Conservation (phyloP, 2,113 vertebrate genomes). For the Strix uralensis region DNA sequence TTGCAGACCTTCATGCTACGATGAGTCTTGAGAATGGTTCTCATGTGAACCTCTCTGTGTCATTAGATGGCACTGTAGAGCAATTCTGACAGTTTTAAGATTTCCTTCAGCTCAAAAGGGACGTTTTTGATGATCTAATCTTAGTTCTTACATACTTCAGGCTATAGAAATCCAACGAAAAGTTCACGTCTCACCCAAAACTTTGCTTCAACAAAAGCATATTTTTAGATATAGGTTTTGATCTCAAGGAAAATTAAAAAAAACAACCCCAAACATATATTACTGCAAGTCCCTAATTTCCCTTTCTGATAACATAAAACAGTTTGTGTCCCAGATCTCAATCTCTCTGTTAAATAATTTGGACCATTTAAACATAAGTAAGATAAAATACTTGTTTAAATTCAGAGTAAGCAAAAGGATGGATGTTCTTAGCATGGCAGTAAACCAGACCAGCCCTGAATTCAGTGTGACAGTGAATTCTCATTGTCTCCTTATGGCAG, state of each 20-base stretch:
- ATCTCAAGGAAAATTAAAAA: neutral
- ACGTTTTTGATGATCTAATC: neutral
- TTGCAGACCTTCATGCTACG: neutral
- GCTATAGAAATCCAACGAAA: neutral
- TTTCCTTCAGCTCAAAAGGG: neutral
- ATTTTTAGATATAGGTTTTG: neutral
- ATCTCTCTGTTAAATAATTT: neutral
- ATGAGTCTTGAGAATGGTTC: neutral
- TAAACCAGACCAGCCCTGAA: neutral
- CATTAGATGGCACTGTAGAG: conserved; percentile 2
- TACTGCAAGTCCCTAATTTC: neutral
- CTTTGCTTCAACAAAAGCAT: neutral
- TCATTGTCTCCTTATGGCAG: neutral
- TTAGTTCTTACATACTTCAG: neutral
- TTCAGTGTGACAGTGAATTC: neutral
- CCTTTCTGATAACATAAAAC: neutral
- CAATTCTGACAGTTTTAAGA: neutral
- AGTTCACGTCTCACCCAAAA: neutral
- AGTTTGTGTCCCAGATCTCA: neutral
- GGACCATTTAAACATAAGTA: neutral
- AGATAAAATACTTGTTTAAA: neutral
- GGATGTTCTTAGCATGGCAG: neutral
- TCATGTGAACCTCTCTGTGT: neutral
- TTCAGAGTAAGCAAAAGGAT: neutral
- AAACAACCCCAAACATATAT: neutral